Base-by-base conservation (phyloP, 2,113 vertebrate species). In the Motacilla alba region DNA sequence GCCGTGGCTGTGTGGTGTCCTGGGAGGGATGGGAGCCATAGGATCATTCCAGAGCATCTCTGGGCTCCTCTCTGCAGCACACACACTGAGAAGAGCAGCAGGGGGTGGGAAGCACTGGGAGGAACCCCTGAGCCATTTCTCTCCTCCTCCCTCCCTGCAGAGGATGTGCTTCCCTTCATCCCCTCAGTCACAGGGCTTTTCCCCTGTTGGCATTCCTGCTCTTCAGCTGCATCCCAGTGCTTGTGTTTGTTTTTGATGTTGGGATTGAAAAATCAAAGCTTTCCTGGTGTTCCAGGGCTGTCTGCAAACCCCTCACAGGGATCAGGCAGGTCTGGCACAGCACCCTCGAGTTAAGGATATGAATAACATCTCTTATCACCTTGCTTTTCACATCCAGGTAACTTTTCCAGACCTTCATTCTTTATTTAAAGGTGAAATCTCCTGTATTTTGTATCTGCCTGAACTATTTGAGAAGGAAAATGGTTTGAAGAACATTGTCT, bases 261-360 rank as follows among this genome's bases (percentile, higher is more conserved):
- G 1, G 24, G 39, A 68, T 68, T 64, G 47, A 35, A 44, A 69
- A 84, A 70, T 22, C 73, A 78, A 78, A 87, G 83, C 18, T 74
- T 21, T 66, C 9, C 50, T 63, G 37, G 33, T 56, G 58, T 55
- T 44, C 18, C 52, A 20, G 35, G 59, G 64, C 83, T 70, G 46
- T 7, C 69, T 81, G 68, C 80, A 87, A 69, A 7, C 22, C 15
- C 26, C 59, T 63, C 50, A 3, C 6, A 2, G 2, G 58, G 37
- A 43, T 58, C 67, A 88, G 53, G 21, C 6, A 0, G 64, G 43
- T 72, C 20, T 28, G 60, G 60, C 62, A 39, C 53, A 88, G 49
- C 63, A 17, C 14, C 1, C 37, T 39, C 2, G 0, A 43, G 44
- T n/a, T 26, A 5, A 17, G 27, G 37, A 21, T 23, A 46, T 75